Conservation (phyloP, 2,113 vertebrate species). For the Ptilorrhoa leucosticta region DNA sequence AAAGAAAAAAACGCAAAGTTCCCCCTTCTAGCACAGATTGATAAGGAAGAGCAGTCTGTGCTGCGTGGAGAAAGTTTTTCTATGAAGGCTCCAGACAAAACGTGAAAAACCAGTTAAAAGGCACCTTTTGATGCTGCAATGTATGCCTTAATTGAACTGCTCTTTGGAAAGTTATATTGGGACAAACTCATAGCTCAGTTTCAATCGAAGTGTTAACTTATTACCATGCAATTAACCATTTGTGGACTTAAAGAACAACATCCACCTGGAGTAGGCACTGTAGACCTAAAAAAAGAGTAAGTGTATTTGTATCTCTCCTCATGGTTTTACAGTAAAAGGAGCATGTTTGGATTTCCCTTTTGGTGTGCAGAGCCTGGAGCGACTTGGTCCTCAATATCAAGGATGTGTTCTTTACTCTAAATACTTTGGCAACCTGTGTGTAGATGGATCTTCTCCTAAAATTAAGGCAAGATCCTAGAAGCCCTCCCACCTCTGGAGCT, state of each 20-base stretch:
- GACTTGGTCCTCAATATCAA: neutral
- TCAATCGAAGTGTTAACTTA: neutral
- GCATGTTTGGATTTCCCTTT: neutral
- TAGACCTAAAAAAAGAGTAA: neutral
- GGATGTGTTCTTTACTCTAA: neutral
- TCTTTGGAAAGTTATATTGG: neutral
- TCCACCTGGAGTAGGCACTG: neutral
- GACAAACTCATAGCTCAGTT: neutral
- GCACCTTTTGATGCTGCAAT: neutral
- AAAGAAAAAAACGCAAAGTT: neutral
- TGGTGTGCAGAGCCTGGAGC: neutral
- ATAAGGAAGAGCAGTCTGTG: neutral
- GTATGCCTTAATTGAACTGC: neutral
- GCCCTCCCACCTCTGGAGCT: rapidly evolving
- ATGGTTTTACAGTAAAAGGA: neutral
- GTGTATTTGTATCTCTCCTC: neutral
- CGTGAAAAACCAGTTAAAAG: neutral
- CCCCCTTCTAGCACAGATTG: neutral
- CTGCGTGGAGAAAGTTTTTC: neutral
- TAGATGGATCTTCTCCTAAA: neutral
- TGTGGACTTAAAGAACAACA: neutral
- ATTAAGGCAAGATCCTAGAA: neutral
- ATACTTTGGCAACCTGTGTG: neutral
- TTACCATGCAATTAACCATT: neutral
- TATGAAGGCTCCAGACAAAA: neutral